A percentile compares a stretch with the other conserved stretches of the same genome.
Evolutionary conservation across 1,140 invertebrate genomes (phyloP).

Genomic region (Sarcophaga bullata): DNA sequence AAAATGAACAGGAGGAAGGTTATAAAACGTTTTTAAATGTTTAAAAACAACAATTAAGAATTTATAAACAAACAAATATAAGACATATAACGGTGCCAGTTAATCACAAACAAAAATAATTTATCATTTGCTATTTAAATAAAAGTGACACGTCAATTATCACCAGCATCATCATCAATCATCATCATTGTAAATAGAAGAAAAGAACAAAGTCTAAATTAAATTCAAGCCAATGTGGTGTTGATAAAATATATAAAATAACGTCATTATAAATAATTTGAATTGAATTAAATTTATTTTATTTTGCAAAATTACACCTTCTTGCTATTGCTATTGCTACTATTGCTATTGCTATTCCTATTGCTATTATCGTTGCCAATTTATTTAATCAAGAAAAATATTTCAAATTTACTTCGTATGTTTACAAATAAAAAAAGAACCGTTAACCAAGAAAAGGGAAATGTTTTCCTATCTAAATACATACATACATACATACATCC

Average conservation of each 20-base stretch:
- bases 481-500: too few relatives aligned
- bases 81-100: neutral
- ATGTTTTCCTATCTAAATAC: too few relatives aligned
- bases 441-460: too few relatives aligned
- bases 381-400: slow-evolving; percentile 3
- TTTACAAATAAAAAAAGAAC: too few relatives aligned
- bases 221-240: slow-evolving; percentile 30
- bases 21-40: neutral
- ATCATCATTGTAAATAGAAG: slow-evolving; percentile 2
- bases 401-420: neutral
- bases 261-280: neutral
- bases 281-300: too few relatives aligned
- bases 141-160: neutral
- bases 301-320: too few relatives aligned
- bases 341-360: neutral
- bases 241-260: neutral
- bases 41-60: slow-evolving; percentile 4
- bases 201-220: slow-evolving; percentile 35
- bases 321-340: neutral
- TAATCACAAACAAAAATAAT: neutral
- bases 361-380: neutral
- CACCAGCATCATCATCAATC: neutral
- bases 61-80: slow-evolving; percentile 4
- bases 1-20: neutral
- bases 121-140: slow-evolving; percentile 33